Conservation (phyloP, 1,140 invertebrate genomes). For the Pseudomyrmex pallidus region DNA sequence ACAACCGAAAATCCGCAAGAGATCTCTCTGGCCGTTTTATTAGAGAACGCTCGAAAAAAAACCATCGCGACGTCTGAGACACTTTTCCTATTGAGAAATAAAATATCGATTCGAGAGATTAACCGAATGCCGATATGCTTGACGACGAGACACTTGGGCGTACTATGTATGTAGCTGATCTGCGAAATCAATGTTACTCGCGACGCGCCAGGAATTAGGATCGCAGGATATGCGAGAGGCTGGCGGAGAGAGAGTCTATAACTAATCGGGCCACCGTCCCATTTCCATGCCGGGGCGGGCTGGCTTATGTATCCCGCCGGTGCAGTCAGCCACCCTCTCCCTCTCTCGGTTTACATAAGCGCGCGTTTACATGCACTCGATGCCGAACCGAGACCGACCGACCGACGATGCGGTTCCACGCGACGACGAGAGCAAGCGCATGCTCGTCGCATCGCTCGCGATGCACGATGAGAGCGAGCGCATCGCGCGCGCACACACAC, state of each 20-base stretch:
- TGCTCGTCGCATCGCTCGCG: slow-evolving; percentile 32
- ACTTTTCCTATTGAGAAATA: not conserved
- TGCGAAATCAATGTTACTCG: slow-evolving; percentile 32
- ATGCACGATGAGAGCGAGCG: not conserved
- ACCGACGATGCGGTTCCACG: slow-evolving; percentile 44
- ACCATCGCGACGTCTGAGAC: too few species aligned
- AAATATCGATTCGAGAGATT: not conserved
- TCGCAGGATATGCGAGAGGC: slow-evolving; percentile 44
- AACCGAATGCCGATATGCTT: not conserved
- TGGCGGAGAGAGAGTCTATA: slow-evolving; percentile 39
- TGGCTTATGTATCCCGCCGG: slow-evolving; percentile 40
- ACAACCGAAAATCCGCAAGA: too few species aligned
- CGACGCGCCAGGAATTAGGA: slow-evolving; percentile 66
- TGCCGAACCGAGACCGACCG: not conserved
- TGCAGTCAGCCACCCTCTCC: not conserved
- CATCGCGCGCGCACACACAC: too few species aligned
- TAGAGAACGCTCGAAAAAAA: not conserved
- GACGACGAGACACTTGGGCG: not conserved
- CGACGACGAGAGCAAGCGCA: slow-evolving; percentile 38
- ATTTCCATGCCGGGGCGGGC: slow-evolving; percentile 52
- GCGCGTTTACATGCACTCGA: slow-evolving; percentile 35
- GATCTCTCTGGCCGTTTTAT: not conserved
- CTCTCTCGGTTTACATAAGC: slow-evolving; percentile 43
- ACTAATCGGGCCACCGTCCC: slow-evolving; percentile 72
- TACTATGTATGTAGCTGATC: not conserved